A percentile compares a stretch with the other conserved stretches of the same genome.
Conservation (phyloP, 1,140 invertebrate species). For the Ceratoteleas bidentatus region DNA sequence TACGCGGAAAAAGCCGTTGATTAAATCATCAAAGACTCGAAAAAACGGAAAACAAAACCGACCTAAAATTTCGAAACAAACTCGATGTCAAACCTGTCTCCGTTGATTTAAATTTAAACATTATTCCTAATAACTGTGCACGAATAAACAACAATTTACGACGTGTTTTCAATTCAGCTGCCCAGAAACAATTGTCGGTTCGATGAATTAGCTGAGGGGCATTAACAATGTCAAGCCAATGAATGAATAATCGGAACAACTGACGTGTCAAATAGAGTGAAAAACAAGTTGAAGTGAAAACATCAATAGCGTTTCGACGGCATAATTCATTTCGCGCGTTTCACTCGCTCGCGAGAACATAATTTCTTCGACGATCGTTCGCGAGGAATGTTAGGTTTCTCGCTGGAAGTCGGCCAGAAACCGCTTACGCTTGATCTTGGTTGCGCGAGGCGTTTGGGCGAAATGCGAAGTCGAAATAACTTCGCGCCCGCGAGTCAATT, state of each 20-base stretch:
- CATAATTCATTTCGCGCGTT: not conserved
- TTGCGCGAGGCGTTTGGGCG: not conserved
- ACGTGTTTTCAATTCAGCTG: not conserved
- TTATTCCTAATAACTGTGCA: no score
- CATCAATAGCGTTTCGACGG: not conserved
- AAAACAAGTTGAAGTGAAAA: conserved; percentile 1
- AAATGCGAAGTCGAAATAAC: no score
- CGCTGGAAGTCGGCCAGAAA: not conserved
- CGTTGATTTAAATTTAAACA: no score
- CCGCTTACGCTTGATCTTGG: conserved; percentile 1
- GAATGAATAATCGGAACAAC: not conserved
- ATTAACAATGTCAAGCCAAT: not conserved
- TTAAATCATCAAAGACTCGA: not conserved
- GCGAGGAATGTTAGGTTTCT: not conserved
- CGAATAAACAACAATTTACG: not conserved
- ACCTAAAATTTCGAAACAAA: no score
- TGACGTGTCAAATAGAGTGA: not conserved
- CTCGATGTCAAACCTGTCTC: no score
- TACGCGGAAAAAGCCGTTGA: not conserved
- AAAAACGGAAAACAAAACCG: no score
- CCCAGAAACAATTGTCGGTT: not conserved
- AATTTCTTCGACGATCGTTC: not conserved
- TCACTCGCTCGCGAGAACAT: not conserved
- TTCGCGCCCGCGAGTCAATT: not conserved
- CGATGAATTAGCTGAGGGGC: not conserved